Evolutionary conservation across 2,113 vertebrate species (phyloP), one percentile per base, ranked within the genome.

Genomic region (Lepus americanus): DNA sequence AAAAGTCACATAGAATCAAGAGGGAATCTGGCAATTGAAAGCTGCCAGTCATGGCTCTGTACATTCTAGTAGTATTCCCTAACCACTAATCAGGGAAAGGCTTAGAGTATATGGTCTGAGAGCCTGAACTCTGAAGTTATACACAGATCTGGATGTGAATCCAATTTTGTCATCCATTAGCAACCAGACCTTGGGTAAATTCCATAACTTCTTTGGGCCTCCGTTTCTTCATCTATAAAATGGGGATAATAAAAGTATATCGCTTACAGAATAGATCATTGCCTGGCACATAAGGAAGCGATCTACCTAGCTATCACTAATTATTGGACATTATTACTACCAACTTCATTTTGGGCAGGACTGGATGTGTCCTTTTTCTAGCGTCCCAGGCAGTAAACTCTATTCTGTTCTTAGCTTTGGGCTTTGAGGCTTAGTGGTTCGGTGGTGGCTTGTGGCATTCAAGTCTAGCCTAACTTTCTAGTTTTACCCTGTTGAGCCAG

Each of bases 381-480:
- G 66, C 87, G 20, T 93, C 59, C 22, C 64, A 94, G 31, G 49
- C 59, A 76, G 22, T 92, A 66, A 61, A 59, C 55, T 59, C 27
- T 87, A 51, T 61, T 90, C 49, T 92, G 20, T 84, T 96, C 87
- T 83, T 73, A 91, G 66, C 31, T 95, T 80, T 95, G 85, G 55
- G 33, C 77, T 95, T 94, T 72, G 79, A 95, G 80, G 44, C 67
- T 96, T 90, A 84, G 94, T 25, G 87, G 82, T 79, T 93, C 95
- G 81, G 72, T 79, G 69, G 86, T 91, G 76, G 66, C 33, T 97
- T 97, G 23, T 91, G 79, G 86, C 14, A 95, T 95, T 86, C 36
- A 72, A 55, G 59, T 94, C 16, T 16, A 95, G 64, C 6, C 39
- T 86, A 73, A 94, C n/a, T 14, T 80, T 90, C 70, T 49, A 72